Conservation (phyloP, 2,888 invertebrate species). For the Eristalis intricaria region DNA sequence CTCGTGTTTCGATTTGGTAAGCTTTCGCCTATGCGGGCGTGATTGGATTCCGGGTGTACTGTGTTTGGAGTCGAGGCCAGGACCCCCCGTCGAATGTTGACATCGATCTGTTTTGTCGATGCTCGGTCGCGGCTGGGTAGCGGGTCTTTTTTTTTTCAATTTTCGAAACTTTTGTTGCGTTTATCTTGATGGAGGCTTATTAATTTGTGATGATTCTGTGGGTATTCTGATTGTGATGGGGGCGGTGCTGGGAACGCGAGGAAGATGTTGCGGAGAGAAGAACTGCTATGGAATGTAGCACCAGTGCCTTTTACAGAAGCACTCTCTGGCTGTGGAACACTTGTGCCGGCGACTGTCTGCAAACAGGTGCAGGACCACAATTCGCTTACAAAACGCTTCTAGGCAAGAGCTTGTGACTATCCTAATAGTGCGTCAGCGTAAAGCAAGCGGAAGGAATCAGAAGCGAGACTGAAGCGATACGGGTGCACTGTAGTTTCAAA, state of each 20-base stretch:
- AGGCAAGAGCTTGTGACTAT: too few species aligned
- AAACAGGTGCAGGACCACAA: too few species aligned
- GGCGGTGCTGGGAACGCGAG: neutral
- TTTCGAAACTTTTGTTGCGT: neutral
- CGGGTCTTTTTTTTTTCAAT: neutral
- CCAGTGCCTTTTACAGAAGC: too few species aligned
- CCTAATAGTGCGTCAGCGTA: too few species aligned
- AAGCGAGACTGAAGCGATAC: too few species aligned
- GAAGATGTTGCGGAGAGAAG: neutral
- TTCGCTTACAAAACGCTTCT: too few species aligned
- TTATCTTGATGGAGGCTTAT: neutral
- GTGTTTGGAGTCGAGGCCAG: neutral
- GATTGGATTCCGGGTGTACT: neutral
- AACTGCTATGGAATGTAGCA: too few species aligned
- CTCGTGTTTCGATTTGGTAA: neutral
- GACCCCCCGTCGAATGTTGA: neutral
- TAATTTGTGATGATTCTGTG: neutral
- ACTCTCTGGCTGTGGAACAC: too few species aligned
- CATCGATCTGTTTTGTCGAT: neutral
- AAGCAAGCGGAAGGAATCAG: too few species aligned
- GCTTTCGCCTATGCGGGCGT: neutral
- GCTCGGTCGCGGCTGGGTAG: neutral
- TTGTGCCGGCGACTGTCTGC: too few species aligned
- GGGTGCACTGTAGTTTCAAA: too few species aligned
- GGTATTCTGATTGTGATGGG: neutral